phyloP scores from a whole-genome alignment of 1,140 invertebrate species.

The Nephila pilipes region DNA sequence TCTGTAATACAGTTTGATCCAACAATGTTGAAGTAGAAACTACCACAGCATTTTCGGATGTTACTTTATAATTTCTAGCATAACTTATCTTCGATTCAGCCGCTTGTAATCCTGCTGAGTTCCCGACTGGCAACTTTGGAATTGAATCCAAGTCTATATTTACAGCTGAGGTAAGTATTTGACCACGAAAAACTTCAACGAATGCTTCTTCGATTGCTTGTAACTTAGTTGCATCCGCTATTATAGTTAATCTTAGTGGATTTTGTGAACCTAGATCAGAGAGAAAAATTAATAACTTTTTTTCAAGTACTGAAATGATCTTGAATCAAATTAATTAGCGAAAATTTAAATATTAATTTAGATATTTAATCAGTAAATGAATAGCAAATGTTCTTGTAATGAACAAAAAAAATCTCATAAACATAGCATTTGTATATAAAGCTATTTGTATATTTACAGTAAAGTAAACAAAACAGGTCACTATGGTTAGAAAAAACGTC shows the following conservation, averaged over 20 bases:
- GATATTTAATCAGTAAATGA: no score
- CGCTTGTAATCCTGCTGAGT: not conserved
- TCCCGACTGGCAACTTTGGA: not conserved
- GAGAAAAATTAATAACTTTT: no score
- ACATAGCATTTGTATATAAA: no score
- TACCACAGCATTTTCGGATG: not conserved
- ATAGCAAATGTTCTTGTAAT: no score
- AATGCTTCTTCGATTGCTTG: slow-evolving; percentile 24
- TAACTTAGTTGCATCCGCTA: not conserved
- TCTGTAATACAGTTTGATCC: not conserved
- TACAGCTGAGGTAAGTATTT: not conserved
- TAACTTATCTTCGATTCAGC: slow-evolving; percentile 12
- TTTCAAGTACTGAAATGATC: no score
- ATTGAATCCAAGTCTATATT: not conserved
- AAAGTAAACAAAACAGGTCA: no score
- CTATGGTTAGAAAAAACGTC: no score
- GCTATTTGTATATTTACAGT: no score
- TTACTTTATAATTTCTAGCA: not conserved
- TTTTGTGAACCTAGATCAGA: not conserved
- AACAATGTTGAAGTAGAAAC: not conserved
- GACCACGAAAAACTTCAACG: slow-evolving; percentile 1
- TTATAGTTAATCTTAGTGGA: slow-evolving; percentile 2
- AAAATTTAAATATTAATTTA: no score
- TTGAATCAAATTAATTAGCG: no score
- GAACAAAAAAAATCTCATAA: no score